These are phyloP conservation scores for Erethizon dorsatum DNA, from an alignment of 2,797 vertebrate species.

Conservation along the genomic window DNA sequence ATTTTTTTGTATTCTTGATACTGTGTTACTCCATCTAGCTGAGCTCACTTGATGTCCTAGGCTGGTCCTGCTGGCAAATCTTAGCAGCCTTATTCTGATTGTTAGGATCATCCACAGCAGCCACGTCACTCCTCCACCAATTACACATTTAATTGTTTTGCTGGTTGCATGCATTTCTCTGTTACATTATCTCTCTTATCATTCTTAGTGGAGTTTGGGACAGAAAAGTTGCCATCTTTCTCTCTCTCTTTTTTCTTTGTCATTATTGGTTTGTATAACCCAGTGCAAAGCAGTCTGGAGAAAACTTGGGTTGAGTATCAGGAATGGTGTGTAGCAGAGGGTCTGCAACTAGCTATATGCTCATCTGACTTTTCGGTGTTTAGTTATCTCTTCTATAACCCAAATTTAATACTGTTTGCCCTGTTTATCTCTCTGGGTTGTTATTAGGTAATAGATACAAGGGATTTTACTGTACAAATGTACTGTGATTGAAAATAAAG, in stretches of 20 bases:
- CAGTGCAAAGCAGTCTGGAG: not conserved
- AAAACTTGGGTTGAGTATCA: not conserved
- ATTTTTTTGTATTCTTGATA: not conserved
- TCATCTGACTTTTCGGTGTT: not conserved
- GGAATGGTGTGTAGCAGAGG: not conserved
- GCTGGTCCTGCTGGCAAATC: slow-evolving; percentile 45
- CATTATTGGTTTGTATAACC: not conserved
- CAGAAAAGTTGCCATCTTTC: slow-evolving; percentile 18
- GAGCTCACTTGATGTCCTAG: slow-evolving; percentile 27
- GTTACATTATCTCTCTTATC: not conserved
- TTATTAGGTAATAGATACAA: slow-evolving; percentile 23
- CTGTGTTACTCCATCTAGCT: slow-evolving; percentile 9
- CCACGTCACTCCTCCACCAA: not conserved
- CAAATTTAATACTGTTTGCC: slow-evolving; percentile 32
- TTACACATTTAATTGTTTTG: not conserved
- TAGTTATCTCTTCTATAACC: slow-evolving; percentile 56
- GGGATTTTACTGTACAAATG: slow-evolving; percentile 52
- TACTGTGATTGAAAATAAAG: slow-evolving; percentile 62
- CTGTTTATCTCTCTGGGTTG: slow-evolving; percentile 29
- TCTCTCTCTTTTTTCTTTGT: slow-evolving; percentile 28
- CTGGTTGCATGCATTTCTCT: slow-evolving; percentile 2
- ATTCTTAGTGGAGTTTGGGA: slow-evolving; percentile 45
- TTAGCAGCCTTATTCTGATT: slow-evolving; percentile 53
- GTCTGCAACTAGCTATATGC: not conserved
- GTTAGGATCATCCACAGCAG: not conserved